phyloP scores from a whole-genome alignment of 2,888 invertebrate species.

The Polymixis flavicincta region DNA sequence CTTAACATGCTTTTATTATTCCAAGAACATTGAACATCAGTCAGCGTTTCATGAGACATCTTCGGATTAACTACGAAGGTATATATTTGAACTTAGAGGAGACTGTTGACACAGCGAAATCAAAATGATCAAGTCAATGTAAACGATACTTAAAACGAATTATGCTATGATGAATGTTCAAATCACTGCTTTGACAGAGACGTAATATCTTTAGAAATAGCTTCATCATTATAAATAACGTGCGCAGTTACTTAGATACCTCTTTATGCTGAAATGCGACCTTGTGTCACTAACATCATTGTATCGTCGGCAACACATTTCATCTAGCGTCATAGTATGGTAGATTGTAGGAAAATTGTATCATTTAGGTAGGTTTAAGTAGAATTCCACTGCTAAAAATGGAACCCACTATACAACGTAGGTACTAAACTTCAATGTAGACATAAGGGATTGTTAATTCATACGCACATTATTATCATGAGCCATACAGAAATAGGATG shows the following conservation, averaged over 20 bases:
- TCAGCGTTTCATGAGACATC: neutral
- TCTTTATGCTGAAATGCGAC: slow-evolving; percentile 31
- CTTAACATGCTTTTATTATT: too few relatives aligned
- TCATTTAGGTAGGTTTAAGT: neutral
- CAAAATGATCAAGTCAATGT: slow-evolving; percentile 17
- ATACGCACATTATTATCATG: neutral
- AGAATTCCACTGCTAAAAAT: neutral
- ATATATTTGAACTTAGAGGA: neutral
- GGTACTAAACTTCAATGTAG: neutral
- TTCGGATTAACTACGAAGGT: too few relatives aligned
- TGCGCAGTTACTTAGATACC: slow-evolving; percentile 15
- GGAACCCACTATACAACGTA: neutral
- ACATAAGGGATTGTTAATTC: neutral
- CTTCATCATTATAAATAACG: slow-evolving; percentile 10
- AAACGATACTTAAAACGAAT: slow-evolving; percentile 26
- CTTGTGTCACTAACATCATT: slow-evolving; percentile 19
- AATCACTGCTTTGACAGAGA: slow-evolving; percentile 48
- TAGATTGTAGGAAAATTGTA: slow-evolving; percentile 10
- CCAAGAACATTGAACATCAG: neutral
- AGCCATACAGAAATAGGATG: neutral
- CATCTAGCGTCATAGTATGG: neutral
- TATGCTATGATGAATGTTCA: slow-evolving; percentile 38
- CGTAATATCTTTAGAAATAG: slow-evolving; percentile 10
- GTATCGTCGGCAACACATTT: neutral
- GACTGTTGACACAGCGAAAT: neutral